phyloP scores from a whole-genome alignment of 2,113 vertebrate species.

The human region DNA sequence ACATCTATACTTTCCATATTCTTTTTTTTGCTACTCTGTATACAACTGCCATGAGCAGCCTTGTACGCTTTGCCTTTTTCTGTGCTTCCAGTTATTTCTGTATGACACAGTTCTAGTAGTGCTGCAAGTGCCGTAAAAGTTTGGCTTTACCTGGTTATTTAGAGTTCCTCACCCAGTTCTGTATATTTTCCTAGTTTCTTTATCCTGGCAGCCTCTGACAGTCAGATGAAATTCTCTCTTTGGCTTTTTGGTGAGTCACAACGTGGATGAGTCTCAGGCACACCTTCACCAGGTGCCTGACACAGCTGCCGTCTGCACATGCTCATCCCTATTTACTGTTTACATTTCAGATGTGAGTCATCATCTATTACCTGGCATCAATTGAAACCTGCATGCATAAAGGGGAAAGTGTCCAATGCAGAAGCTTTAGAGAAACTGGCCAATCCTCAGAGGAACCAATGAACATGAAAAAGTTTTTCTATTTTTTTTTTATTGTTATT shows the following conservation, averaged over 20 bases:
- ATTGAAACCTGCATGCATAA: neutral
- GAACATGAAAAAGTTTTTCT: neutral
- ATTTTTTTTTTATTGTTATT: too few species aligned
- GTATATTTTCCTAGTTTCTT: neutral
- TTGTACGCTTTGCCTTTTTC: neutral
- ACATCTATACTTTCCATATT: neutral
- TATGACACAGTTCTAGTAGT: neutral
- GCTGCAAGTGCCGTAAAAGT: neutral
- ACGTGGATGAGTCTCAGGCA: neutral
- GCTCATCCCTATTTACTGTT: neutral
- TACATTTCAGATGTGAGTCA: neutral
- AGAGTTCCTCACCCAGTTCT: neutral
- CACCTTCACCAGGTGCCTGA: neutral
- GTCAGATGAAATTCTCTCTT: neutral
- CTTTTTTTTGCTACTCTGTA: neutral
- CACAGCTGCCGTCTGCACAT: too few species aligned
- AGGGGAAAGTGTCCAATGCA: neutral
- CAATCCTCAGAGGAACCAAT: neutral
- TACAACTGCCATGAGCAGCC: neutral
- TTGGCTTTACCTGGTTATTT: neutral
- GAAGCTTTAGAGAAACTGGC: neutral
- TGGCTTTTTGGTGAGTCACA: slow-evolving; percentile 28
- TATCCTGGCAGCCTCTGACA: neutral
- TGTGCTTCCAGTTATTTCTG: neutral
- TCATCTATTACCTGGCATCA: neutral